Evolutionary conservation across 2,888 invertebrate genomes (phyloP).

Genomic region (Sarcophaga caerulescens): DNA sequence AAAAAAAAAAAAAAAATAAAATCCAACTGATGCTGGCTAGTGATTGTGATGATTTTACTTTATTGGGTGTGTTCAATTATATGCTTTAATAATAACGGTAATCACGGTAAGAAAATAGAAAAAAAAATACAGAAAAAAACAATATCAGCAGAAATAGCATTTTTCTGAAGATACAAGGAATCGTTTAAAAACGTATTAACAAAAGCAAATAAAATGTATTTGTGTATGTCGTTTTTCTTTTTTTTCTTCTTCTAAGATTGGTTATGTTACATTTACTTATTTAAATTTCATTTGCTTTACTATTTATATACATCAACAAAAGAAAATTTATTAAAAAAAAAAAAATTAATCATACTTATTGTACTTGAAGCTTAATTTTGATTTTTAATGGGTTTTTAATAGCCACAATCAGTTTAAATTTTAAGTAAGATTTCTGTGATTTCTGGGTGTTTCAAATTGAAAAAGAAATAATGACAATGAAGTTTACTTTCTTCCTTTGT

Average conservation of each 20-base stretch:
- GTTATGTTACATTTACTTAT: conserved; percentile 45
- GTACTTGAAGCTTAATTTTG: background rate
- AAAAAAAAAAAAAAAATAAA: conserved; percentile 22
- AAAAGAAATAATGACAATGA: too few species aligned
- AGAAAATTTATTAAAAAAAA: too few species aligned
- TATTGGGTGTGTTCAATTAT: conserved; percentile 72
- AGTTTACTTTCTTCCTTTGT: too few species aligned
- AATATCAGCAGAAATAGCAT: conserved; percentile 22
- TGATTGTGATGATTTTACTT: conserved; percentile 68
- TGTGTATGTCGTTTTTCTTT: background rate
- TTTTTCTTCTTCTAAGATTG: background rate
- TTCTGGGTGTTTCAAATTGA: too few species aligned
- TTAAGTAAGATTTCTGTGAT: too few species aligned
- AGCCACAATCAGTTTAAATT: too few species aligned
- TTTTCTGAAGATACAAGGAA: conserved; percentile 20
- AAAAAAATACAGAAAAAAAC: conserved; percentile 24
- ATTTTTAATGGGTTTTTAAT: background rate
- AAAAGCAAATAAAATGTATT: conserved; percentile 18
- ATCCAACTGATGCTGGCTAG: conserved; percentile 64
- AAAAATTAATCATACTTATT: background rate
- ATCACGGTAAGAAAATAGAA: conserved; percentile 54
- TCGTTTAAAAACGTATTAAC: background rate
- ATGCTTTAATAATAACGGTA: conserved; percentile 70
- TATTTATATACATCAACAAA: too few species aligned
- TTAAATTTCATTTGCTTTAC: conserved; percentile 8